Evolutionary conservation across 2,888 invertebrate genomes (phyloP).

Genomic region (Cheilosia vernalis): DNA sequence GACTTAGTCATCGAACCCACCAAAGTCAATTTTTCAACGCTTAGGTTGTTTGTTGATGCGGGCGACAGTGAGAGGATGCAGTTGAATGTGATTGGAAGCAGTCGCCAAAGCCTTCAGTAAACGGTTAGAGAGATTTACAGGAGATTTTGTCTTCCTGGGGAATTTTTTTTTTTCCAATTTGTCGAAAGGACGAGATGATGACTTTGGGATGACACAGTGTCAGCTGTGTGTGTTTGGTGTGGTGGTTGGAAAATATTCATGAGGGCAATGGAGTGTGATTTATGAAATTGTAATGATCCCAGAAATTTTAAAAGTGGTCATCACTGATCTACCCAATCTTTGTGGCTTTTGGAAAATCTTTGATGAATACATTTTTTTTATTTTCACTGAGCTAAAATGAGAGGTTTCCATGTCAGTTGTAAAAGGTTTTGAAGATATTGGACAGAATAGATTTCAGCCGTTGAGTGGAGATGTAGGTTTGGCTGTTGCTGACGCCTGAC

Average conservation of each 20-base stretch:
- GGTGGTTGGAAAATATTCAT: neutral
- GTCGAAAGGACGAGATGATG: slow-evolving; percentile 24
- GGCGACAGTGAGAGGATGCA: slow-evolving; percentile 10
- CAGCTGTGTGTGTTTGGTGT: neutral
- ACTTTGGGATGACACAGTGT: slow-evolving; percentile 42
- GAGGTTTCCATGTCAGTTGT: too few species aligned
- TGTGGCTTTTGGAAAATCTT: neutral
- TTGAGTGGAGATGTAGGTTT: too few species aligned
- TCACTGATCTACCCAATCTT: neutral
- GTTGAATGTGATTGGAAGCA: slow-evolving; percentile 37
- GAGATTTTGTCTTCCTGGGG: neutral
- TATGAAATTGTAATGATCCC: slow-evolving; percentile 40
- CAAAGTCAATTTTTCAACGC: slow-evolving; percentile 62
- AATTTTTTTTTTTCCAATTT: slow-evolving; percentile 10
- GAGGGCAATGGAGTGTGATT: slow-evolving; percentile 40
- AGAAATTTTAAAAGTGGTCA: slow-evolving; percentile 14
- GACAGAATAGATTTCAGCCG: too few species aligned
- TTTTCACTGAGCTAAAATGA: too few species aligned
- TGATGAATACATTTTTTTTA: neutral
- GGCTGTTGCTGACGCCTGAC: too few species aligned
- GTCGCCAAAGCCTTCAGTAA: slow-evolving; percentile 8
- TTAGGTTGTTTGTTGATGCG: slow-evolving; percentile 28
- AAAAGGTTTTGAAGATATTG: too few species aligned
- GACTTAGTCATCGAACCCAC: slow-evolving; percentile 50
- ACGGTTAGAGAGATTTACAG: slow-evolving; percentile 13